phyloP scores from a whole-genome alignment of 2,797 vertebrate species.

The Alcedo quadribrachys region DNA sequence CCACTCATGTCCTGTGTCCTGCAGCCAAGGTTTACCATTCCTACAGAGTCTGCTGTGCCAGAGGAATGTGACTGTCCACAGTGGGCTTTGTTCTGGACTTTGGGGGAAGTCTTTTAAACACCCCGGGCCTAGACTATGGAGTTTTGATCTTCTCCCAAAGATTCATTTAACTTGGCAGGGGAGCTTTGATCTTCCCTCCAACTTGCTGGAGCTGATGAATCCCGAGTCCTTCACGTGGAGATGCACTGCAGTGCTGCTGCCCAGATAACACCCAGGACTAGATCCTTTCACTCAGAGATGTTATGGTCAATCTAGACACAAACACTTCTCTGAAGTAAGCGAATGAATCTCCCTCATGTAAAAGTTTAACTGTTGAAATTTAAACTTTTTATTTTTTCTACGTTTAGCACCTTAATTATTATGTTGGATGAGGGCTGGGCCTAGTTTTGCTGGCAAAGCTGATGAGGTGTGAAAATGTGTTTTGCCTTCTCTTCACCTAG shows the following conservation, averaged over 20 bases:
- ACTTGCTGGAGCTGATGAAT: not conserved
- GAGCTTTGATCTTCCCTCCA: conserved; percentile 15
- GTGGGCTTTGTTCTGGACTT: not conserved
- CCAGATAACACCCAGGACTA: not conserved
- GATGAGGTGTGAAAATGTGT: accelerated
- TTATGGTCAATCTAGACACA: not conserved
- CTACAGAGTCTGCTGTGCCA: not conserved
- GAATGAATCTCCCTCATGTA: not conserved
- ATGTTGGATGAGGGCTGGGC: accelerated
- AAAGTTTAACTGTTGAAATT: not conserved
- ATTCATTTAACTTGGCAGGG: not conserved
- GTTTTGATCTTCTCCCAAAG: not conserved
- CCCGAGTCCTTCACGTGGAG: not conserved
- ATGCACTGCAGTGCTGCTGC: not conserved
- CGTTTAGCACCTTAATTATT: not conserved
- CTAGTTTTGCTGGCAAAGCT: not conserved
- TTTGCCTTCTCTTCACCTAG: not conserved
- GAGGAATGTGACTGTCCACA: not conserved
- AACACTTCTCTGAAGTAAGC: not conserved
- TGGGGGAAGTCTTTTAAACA: not conserved
- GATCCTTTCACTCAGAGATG: not conserved
- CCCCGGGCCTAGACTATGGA: not conserved
- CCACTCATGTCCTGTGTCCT: not conserved
- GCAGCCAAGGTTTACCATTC: not conserved
- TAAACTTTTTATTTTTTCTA: not conserved